A percentile compares a stretch with the other conserved stretches of the same genome.
phyloP scores from a whole-genome alignment of 2,888 invertebrate species.

The Podotricha telesiphe region DNA sequence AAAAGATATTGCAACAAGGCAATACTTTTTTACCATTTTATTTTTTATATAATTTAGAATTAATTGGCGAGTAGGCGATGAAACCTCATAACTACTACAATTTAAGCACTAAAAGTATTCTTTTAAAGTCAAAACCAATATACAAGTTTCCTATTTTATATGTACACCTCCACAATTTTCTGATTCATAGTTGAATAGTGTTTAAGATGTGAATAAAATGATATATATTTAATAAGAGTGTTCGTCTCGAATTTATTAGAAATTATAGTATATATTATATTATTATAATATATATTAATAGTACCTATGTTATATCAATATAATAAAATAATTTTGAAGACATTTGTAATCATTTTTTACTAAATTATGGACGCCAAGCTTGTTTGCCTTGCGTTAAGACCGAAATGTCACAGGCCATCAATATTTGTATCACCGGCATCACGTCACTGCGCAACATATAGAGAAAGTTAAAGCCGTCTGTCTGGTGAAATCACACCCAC shows the following conservation, averaged over 20 bases:
- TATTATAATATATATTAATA: too few relatives aligned
- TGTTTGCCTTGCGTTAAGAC: conserved; percentile 62
- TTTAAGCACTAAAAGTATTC: conserved; percentile 27
- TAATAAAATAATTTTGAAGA: background rate
- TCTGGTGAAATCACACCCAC: conserved; percentile 82
- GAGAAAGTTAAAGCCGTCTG: conserved; percentile 72
- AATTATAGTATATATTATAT: too few relatives aligned
- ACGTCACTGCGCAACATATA: conserved; percentile 63
- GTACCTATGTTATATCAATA: too few relatives aligned
- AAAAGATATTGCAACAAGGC: background rate
- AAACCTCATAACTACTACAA: conserved; percentile 22
- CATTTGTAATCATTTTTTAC: background rate
- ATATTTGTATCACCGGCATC: conserved; percentile 43
- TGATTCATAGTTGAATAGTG: conserved; percentile 67
- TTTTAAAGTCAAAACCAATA: conserved; percentile 43
- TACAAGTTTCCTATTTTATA: conserved; percentile 73
- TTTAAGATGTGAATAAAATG: conserved; percentile 53
- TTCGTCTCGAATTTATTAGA: too few relatives aligned
- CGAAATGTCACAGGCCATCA: conserved; percentile 63
- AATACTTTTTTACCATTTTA: background rate
- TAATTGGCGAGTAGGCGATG: conserved; percentile 31
- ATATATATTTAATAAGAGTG: background rate
- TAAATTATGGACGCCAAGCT: conserved; percentile 37
- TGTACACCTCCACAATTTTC: conserved; percentile 58
- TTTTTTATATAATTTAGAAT: conserved; percentile 4